A percentile compares a stretch with the other conserved stretches of the same genome.
phyloP scores from a whole-genome alignment of 2,888 invertebrate genomes.

The Acanthosepion esculentum region DNA sequence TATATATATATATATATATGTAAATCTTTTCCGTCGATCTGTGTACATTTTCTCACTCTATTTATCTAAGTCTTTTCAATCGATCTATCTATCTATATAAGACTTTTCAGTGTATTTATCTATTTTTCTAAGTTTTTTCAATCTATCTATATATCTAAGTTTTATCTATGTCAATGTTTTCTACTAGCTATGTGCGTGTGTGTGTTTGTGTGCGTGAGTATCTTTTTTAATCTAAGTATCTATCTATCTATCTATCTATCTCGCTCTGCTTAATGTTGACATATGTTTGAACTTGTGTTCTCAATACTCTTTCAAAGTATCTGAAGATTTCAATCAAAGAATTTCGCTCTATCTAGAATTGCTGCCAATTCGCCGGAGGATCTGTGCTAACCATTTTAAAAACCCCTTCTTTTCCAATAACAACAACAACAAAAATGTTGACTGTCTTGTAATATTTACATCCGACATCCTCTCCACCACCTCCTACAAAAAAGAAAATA shows the following conservation, averaged over 20 bases:
- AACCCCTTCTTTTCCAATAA: background rate
- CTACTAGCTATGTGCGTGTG: no score
- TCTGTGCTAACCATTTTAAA: background rate
- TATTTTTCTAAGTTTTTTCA: no score
- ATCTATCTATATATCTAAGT: no score
- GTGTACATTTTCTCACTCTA: no score
- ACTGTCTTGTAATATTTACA: background rate
- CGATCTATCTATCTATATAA: no score
- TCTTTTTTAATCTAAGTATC: no score
- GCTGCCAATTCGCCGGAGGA: background rate
- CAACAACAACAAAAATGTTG: background rate
- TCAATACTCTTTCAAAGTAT: constrained; percentile 14
- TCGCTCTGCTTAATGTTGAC: background rate
- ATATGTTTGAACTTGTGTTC: constrained; percentile 21
- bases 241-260: background rate
- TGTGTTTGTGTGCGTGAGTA: no score
- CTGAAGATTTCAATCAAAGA: background rate
- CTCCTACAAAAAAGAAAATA: background rate
- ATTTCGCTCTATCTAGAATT: background rate
- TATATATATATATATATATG: background rate
- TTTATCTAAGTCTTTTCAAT: no score
- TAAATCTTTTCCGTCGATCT: no score
- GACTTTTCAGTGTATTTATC: no score
- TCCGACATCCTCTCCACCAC: background rate
- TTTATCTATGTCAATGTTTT: no score